These are phyloP conservation scores for Latheticus oryzae DNA, from an alignment of 2,888 invertebrate species.

Conservation along the genomic window DNA sequence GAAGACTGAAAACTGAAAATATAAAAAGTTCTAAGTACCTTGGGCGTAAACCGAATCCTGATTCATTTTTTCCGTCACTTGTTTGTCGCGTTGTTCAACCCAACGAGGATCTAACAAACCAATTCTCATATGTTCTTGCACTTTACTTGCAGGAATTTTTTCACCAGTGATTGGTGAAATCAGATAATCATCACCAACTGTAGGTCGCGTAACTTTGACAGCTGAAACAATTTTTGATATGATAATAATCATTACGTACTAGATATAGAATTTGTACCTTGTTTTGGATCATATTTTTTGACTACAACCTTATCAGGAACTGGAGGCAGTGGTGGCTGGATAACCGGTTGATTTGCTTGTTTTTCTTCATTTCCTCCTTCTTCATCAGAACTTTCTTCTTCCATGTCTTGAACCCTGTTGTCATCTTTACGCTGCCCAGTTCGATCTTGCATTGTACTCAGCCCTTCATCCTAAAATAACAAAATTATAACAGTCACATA, in stretches of 20 bases:
- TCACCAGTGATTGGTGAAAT: slow-evolving; percentile 99
- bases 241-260: slow-evolving; percentile 41
- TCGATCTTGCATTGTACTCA: slow-evolving; percentile 77
- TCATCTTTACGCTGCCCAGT: slow-evolving; percentile 69
- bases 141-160: slow-evolving; percentile 95
- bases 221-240: too few species aligned
- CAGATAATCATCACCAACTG: slow-evolving; percentile 86
- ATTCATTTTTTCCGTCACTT: slow-evolving; percentile 92
- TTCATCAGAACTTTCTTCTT: slow-evolving; percentile 85
- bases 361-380: slow-evolving; percentile 67
- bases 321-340: slow-evolving; percentile 81
- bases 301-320: slow-evolving; percentile 93
- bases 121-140: slow-evolving; percentile 98
- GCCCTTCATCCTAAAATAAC: slow-evolving; percentile 64
- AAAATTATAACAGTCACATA: slow-evolving; percentile 14
- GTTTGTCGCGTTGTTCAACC: slow-evolving; percentile 96
- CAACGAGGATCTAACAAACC: slow-evolving; percentile 96
- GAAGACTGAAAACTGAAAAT: too few species aligned
- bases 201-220: slow-evolving; percentile 71
- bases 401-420: slow-evolving; percentile 88
- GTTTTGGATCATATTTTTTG: slow-evolving; percentile 97
- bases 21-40: too few species aligned
- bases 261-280: slow-evolving; percentile 64
- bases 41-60: slow-evolving; percentile 87
- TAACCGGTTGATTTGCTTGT: slow-evolving; percentile 60